phyloP scores from a whole-genome alignment of 2,113 vertebrate genomes.

The Atrichornis clamosus region DNA sequence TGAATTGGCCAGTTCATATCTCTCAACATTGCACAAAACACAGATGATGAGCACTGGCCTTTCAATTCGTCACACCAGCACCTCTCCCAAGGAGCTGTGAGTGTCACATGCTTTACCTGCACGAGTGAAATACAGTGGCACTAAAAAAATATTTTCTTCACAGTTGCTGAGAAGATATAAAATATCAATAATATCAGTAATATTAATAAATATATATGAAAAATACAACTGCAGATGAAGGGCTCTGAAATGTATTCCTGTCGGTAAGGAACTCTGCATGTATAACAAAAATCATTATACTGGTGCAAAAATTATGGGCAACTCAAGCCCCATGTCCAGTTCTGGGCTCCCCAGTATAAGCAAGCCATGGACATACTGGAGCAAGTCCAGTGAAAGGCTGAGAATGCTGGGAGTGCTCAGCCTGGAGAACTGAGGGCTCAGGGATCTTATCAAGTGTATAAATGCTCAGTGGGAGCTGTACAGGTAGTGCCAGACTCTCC shows the following conservation, averaged over 20 bases:
- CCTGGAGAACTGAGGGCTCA: neutral
- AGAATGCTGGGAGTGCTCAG: neutral
- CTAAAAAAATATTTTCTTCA: rapidly evolving
- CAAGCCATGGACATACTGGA: neutral
- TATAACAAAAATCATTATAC: neutral
- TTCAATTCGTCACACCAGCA: too few species aligned
- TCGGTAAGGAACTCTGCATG: neutral
- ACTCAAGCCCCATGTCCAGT: neutral
- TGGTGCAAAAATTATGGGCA: neutral
- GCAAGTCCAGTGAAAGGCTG: neutral
- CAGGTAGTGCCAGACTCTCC: neutral
- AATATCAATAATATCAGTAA: too few species aligned
- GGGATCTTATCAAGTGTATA: neutral
- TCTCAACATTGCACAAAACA: constrained; percentile 45
- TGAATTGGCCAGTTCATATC: constrained; percentile 45
- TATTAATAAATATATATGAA: too few species aligned
- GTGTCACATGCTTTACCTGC: neutral
- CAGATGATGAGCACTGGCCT: too few species aligned
- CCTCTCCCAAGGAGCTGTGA: neutral
- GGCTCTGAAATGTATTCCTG: neutral
- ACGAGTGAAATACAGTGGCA: neutral
- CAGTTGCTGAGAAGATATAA: too few species aligned
- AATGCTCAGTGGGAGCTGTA: neutral
- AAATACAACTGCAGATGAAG: neutral
- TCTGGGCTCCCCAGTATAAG: neutral